Conservation (phyloP, 2,113 vertebrate genomes). For the Dipodomys stephensi region DNA sequence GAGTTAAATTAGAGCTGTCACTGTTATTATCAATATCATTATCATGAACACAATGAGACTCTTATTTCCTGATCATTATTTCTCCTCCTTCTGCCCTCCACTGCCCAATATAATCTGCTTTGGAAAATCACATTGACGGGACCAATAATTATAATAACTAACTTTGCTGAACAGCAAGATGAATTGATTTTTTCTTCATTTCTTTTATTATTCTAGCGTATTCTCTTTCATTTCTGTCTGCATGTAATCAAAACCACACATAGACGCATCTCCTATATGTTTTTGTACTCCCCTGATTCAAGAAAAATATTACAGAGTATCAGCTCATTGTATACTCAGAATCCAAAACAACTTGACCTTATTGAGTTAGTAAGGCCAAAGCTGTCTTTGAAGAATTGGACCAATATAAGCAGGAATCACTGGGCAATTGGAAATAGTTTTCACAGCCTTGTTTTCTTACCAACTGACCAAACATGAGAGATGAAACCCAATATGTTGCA, state of each 20-base stretch:
- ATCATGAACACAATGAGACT: not conserved
- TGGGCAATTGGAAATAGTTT: conserved; percentile 60
- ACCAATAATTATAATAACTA: not conserved
- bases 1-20: conserved; percentile 14
- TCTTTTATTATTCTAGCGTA: not conserved
- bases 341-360: not conserved
- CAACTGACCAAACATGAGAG: conserved; percentile 66
- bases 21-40: not conserved
- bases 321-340: not conserved
- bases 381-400: conserved; percentile 53
- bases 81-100: not conserved
- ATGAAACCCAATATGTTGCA: conserved; percentile 61
- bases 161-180: not conserved
- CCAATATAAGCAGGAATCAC: conserved; percentile 48
- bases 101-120: not conserved
- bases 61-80: not conserved
- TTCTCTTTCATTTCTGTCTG: not conserved
- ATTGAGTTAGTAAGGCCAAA: not conserved
- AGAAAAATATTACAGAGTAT: conserved; percentile 5
- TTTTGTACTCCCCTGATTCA: not conserved
- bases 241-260: not conserved
- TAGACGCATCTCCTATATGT: not conserved
- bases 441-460: conserved; percentile 72
- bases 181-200: conserved; percentile 17
- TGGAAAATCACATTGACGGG: conserved; percentile 3